Base-by-base conservation (phyloP, 2,797 vertebrate genomes). In the Scleropages formosus region DNA sequence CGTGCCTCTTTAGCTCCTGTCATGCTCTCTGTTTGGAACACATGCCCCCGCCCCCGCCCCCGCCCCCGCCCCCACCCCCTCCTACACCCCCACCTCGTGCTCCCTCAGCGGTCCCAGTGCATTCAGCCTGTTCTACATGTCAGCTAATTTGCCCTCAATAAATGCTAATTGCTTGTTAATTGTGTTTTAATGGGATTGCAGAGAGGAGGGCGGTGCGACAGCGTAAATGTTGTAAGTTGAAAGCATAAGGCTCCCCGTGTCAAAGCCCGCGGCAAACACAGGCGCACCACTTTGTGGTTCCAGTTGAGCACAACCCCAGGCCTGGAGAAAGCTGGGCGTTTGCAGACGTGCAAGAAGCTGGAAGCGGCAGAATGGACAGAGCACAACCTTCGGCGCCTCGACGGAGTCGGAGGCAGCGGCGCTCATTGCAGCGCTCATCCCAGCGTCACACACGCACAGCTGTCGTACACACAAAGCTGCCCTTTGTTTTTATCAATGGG, bases 101-200 rank as follows among this genome's bases (percentile, higher is more conserved):
- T 72, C 75, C 75, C 58, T 12, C 62, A 13, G 72, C 75, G 79
- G 80, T 89, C 84, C 85, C 84, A 80, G 77, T 78, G 78, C 85
- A 83, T 87, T 80, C 82, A 81, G 72, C 80, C 77, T 87, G 86
- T 87, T 87, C 84, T 83, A 87, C 84, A 84, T 83, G 83, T 87
- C 82, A 80, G 87, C 85, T 90, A 87, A 91, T 92, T 89, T 83
- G 73, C 84, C 88, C 87, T 88, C 84, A 88, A 87, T 90, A 89
- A 89, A 85, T 82, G 80, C 68, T 87, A 90, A 89, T 89, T 89
- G 88, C 87, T 65, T 13, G 78, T 86, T 91, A 91, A 92, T 90
- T 88, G 88, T 80, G 74, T 73, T 81, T 80, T 90, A 91, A 92
- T 91, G 88, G 90, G 84, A 86, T 79, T 18, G 77, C 85, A 80